Percentiles rank a stretch among this genome's conserved stretches.
Evolutionary conservation across 2,797 vertebrate species (phyloP).

Genomic region (Lacerta viridis): DNA sequence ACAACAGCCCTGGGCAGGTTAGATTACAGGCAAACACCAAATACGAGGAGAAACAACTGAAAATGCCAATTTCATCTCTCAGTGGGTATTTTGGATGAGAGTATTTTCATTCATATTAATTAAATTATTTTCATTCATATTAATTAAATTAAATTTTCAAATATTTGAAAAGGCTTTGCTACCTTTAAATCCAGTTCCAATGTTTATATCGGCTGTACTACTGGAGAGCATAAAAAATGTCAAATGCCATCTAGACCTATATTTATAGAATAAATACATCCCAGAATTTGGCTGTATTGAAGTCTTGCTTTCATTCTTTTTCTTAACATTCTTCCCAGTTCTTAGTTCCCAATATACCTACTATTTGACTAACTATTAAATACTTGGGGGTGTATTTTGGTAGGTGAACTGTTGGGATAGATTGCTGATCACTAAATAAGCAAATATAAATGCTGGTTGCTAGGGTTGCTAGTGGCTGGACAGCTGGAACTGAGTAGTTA

Average conservation of each 20-base stretch:
- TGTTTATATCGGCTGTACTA: constrained; percentile 18
- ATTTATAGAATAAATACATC: constrained; percentile 22
- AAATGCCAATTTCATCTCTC: background rate
- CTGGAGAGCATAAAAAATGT: constrained; percentile 34
- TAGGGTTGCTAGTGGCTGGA: background rate
- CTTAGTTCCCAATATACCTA: background rate
- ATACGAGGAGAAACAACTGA: background rate
- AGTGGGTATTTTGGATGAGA: background rate
- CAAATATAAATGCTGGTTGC: background rate
- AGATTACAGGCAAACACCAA: too few species aligned
- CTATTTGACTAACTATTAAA: background rate
- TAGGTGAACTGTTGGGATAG: background rate
- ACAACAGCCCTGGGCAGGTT: background rate
- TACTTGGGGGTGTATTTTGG: too few species aligned
- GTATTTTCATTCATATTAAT: constrained; percentile 1
- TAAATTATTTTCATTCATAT: constrained; percentile 31
- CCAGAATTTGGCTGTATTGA: background rate
- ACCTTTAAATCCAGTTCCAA: constrained; percentile 24
- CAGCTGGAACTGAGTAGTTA: background rate
- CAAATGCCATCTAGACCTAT: background rate
- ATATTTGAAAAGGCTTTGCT: constrained; percentile 18
- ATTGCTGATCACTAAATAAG: background rate
- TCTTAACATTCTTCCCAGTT: too few species aligned
- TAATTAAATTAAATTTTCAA: constrained; percentile 27
- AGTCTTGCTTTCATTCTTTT: background rate